Evolutionary conservation across 2,888 invertebrate genomes (phyloP).

Genomic region (Eupithecia centaureata): DNA sequence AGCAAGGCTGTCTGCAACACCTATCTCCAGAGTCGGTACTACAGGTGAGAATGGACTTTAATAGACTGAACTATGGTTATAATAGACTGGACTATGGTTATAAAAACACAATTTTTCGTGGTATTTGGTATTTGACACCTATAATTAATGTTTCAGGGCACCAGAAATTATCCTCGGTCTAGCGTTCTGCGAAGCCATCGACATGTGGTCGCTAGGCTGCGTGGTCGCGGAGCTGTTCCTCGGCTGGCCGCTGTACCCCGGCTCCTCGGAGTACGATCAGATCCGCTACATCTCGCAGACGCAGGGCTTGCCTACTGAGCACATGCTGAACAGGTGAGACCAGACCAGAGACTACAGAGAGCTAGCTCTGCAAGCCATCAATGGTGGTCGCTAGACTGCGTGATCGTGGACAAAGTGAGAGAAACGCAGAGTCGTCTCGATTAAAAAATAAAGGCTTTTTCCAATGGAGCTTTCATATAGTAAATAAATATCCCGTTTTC

Average conservation of each 20-base stretch:
- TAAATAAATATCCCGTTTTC: no score
- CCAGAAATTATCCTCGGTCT: conserved; percentile 98
- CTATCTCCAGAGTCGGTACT: conserved; percentile 99
- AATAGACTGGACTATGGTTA: not conserved
- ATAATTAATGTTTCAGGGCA: conserved; percentile 83
- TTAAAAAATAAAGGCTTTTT: no score
- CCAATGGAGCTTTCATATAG: no score
- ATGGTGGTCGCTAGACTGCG: conserved; percentile 99
- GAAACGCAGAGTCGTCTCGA: no score
- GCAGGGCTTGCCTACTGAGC: conserved; percentile 98
- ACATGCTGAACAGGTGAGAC: conserved; percentile 96
- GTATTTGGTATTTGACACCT: not conserved
- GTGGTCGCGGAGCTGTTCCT: conserved; percentile 99
- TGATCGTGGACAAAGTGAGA: conserved; percentile 95
- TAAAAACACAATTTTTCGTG: not conserved
- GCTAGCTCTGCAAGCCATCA: conserved; percentile 97
- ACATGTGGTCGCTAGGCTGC: conserved; percentile 99
- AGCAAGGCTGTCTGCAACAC: conserved; percentile 99
- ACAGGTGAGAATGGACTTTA: conserved; percentile 73
- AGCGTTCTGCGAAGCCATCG: conserved; percentile 99
- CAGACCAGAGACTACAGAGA: not conserved
- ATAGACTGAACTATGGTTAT: not conserved
- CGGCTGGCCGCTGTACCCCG: conserved; percentile 99
- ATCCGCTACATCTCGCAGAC: conserved; percentile 98
- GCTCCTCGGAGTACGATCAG: conserved; percentile 99